Conservation (phyloP, 1,140 invertebrate species). For the Tetramorium simillimum region DNA sequence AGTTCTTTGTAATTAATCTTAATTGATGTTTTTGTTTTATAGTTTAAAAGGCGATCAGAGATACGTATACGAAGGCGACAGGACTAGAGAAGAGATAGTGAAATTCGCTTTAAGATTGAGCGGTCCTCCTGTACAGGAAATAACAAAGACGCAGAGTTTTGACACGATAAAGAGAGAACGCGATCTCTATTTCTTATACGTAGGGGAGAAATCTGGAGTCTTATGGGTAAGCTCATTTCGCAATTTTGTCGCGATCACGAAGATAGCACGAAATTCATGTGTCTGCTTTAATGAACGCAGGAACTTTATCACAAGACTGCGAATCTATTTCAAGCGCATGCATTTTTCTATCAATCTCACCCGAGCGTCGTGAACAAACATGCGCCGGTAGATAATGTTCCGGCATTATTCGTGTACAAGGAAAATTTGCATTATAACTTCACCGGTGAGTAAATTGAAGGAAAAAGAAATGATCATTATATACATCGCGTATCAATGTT, state of each 20-base stretch:
- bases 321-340: slow-evolving; percentile 91
- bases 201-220: slow-evolving; percentile 90
- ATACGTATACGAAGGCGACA: slow-evolving; percentile 95
- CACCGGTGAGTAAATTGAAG: slow-evolving; percentile 85
- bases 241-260: slow-evolving; percentile 22
- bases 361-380: slow-evolving; percentile 89
- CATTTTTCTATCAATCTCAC: slow-evolving; percentile 94
- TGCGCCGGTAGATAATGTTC: slow-evolving; percentile 88
- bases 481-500: not conserved
- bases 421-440: slow-evolving; percentile 91
- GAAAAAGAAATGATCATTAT: slow-evolving; percentile 9
- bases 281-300: slow-evolving; percentile 80
- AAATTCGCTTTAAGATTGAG: slow-evolving; percentile 96
- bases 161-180: slow-evolving; percentile 90
- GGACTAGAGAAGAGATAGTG: slow-evolving; percentile 96
- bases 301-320: slow-evolving; percentile 91
- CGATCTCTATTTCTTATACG: slow-evolving; percentile 95
- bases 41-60: slow-evolving; percentile 95
- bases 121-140: slow-evolving; percentile 93
- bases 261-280: not conserved
- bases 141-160: slow-evolving; percentile 92
- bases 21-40: not conserved
- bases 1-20: too few relatives aligned
- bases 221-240: slow-evolving; percentile 89
- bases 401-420: slow-evolving; percentile 94